Conservation (phyloP, 2,113 vertebrate genomes). For the Platichthys stellatus region DNA sequence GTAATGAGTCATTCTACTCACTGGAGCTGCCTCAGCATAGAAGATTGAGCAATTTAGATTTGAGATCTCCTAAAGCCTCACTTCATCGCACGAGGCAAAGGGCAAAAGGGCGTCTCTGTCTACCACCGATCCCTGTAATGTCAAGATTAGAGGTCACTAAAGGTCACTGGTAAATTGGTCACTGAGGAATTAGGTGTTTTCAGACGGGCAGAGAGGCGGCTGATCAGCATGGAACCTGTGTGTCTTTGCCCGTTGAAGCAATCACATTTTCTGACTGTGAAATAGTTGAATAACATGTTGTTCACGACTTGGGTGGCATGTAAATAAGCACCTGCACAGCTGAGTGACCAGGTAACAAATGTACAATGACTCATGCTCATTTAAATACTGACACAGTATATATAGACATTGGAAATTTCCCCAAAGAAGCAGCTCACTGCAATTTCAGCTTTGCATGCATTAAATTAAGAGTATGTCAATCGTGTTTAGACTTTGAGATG, state of each 20-base stretch:
- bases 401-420: neutral
- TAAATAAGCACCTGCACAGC: conserved; percentile 6
- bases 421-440: neutral
- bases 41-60: neutral
- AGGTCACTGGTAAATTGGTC: conserved; percentile 51
- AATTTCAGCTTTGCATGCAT: neutral
- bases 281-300: conserved; percentile 26
- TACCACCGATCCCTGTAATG: neutral
- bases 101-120: neutral
- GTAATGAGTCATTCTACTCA: neutral
- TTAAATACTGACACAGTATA: conserved; percentile 2
- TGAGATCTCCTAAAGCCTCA: neutral
- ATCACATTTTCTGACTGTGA: conserved; percentile 45
- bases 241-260: conserved; percentile 21
- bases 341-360: conserved; percentile 40
- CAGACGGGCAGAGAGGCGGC: neutral
- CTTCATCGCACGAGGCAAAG: conserved; percentile 23
- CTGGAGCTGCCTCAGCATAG: conserved; percentile 16
- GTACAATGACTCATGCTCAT: conserved; percentile 7
- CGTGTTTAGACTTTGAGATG: no score
- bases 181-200: conserved; percentile 52
- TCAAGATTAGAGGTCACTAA: conserved; percentile 35
- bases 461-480: neutral
- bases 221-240: conserved; percentile 48
- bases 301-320: neutral